These are phyloP conservation scores for Capricornis sumatraensis DNA, from an alignment of 2,113 vertebrate genomes.

Conservation along the genomic window DNA sequence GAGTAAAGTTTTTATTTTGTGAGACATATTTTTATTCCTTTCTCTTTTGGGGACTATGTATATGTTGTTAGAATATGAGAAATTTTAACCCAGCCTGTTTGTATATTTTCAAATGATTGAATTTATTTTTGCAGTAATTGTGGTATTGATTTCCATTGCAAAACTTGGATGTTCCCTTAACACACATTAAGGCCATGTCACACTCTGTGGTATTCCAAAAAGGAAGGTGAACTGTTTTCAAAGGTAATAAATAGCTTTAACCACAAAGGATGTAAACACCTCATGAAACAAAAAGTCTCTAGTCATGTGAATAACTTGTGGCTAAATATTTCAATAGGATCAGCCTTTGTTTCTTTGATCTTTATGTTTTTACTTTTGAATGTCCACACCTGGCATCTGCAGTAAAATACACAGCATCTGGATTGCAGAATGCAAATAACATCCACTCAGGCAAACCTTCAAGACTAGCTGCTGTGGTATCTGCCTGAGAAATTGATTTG, in stretches of 20 bases:
- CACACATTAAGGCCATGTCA: slow-evolving; percentile 6
- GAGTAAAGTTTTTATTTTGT: background rate
- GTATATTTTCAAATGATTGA: background rate
- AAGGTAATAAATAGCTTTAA: slow-evolving; percentile 64
- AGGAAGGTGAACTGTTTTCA: slow-evolving; percentile 57
- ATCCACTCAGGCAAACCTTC: slow-evolving; percentile 45
- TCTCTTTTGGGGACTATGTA: background rate
- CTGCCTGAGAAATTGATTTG: slow-evolving; percentile 59
- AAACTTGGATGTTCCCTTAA: slow-evolving; percentile 18
- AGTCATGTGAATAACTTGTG: slow-evolving; percentile 56
- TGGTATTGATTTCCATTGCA: background rate
- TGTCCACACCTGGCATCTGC: slow-evolving; percentile 65
- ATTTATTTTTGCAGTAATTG: background rate
- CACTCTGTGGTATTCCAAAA: slow-evolving; percentile 34
- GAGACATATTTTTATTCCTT: background rate
- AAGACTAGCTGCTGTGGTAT: slow-evolving; percentile 37
- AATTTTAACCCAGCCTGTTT: background rate
- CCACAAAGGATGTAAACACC: slow-evolving; percentile 66
- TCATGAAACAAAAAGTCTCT: slow-evolving; percentile 52
- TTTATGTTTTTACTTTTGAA: slow-evolving; percentile 69
- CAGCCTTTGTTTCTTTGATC: slow-evolving; percentile 62
- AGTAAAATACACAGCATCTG: slow-evolving; percentile 63
- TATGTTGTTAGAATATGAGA: background rate
- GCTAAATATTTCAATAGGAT: slow-evolving; percentile 56
- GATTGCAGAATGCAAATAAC: slow-evolving; percentile 67